A percentile compares a stretch with the other conserved stretches of the same genome.
These are phyloP conservation scores for Castor canadensis DNA, from an alignment of 2,113 vertebrate species.

Conservation along the genomic window DNA sequence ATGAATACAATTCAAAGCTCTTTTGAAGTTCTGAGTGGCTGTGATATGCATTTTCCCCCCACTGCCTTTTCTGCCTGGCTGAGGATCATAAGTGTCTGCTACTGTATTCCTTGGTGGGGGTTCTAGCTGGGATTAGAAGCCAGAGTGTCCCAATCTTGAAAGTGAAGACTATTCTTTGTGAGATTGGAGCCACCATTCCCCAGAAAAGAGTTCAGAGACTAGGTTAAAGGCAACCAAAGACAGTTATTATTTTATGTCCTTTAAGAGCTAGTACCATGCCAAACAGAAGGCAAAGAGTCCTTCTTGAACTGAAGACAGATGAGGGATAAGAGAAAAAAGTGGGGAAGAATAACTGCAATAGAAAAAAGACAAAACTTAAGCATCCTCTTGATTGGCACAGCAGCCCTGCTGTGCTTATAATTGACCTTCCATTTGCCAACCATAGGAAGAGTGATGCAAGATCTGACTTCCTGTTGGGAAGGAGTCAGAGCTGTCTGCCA, in stretches of 20 bases:
- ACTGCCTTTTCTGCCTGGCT: neutral
- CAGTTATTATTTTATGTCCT: neutral
- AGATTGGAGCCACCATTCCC: neutral
- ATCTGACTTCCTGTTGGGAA: fast-evolving
- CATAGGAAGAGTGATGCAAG: too few species aligned
- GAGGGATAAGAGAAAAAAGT: neutral
- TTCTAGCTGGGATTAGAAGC: neutral
- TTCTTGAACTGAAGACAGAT: neutral
- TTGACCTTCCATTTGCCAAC: neutral
- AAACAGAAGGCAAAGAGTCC: neutral
- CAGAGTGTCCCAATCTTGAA: neutral
- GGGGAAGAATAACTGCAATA: neutral
- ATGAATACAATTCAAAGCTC: neutral
- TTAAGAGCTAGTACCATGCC: neutral
- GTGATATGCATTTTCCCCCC: neutral
- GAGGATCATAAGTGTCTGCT: neutral
- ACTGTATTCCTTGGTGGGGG: neutral
- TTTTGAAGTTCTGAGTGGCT: constrained; percentile 26
- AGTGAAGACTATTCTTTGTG: neutral
- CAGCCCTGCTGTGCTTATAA: neutral
- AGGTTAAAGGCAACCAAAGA: neutral
- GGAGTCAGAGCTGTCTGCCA: neutral
- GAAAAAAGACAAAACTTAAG: neutral
- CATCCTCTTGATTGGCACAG: neutral
- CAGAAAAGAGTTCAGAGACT: neutral